A percentile compares a stretch with the other conserved stretches of the same genome.
Conservation (phyloP, 1,140 invertebrate species). For the Telenomus remus region DNA sequence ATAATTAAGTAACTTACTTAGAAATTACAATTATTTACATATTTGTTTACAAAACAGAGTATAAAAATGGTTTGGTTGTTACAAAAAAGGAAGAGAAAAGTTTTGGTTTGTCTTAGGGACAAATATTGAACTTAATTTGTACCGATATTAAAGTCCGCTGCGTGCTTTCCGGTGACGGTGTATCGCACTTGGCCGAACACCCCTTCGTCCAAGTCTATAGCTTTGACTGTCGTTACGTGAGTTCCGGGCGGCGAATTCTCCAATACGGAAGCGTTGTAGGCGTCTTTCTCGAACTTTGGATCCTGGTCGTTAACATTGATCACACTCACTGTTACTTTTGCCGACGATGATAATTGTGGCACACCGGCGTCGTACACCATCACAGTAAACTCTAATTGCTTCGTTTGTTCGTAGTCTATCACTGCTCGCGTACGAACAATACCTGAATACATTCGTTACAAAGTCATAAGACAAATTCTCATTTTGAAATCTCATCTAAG, state of each 20-base stretch:
- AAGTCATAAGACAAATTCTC: too few relatives aligned
- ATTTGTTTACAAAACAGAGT: too few relatives aligned
- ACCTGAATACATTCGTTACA: slow-evolving; percentile 75
- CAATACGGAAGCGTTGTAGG: slow-evolving; percentile 82
- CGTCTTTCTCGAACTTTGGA: slow-evolving; percentile 82
- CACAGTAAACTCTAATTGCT: slow-evolving; percentile 85
- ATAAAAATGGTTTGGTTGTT: too few relatives aligned
- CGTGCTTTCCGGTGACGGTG: slow-evolving; percentile 83
- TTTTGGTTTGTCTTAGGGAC: neutral
- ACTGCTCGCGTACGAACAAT: slow-evolving; percentile 85
- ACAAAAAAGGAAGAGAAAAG: too few relatives aligned
- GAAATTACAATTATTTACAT: too few relatives aligned
- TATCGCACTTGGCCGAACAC: slow-evolving; percentile 85
- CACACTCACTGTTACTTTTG: slow-evolving; percentile 84
- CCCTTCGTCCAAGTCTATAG: slow-evolving; percentile 84
- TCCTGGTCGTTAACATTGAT: slow-evolving; percentile 92
- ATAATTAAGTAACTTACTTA: too few relatives aligned
- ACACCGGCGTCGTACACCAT: slow-evolving; percentile 89
- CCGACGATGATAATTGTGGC: slow-evolving; percentile 85
- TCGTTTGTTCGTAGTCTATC: slow-evolving; percentile 89
- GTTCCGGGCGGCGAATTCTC: slow-evolving; percentile 86
- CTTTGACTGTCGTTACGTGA: slow-evolving; percentile 81
- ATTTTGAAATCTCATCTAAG: neutral
- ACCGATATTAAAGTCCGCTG: slow-evolving; percentile 83
- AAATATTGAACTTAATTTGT: neutral